These are phyloP conservation scores for Hypotaenidia philippensis DNA, from an alignment of 2,797 vertebrate genomes.

Conservation along the genomic window DNA sequence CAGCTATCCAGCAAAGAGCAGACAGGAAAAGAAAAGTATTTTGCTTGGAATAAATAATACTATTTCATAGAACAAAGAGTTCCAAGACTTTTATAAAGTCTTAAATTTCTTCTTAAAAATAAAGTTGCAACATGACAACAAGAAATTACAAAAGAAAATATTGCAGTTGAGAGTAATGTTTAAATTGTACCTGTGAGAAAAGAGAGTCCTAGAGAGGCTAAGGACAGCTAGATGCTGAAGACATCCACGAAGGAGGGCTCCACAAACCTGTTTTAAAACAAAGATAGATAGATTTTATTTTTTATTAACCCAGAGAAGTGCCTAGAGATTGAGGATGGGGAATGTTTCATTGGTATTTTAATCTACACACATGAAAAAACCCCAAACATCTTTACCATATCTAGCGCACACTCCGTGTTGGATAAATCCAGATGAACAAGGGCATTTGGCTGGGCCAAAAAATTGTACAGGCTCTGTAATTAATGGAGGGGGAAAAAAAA, in stretches of 20 bases:
- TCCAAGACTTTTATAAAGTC: not conserved
- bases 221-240: slow-evolving; percentile 90
- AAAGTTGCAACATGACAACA: not conserved
- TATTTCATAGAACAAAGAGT: not conserved
- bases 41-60: not conserved
- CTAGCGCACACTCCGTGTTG: slow-evolving; percentile 94
- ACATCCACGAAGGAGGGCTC: slow-evolving; percentile 92
- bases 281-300: not conserved
- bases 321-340: not conserved
- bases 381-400: slow-evolving; percentile 84
- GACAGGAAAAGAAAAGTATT: not conserved
- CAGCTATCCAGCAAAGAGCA: not conserved
- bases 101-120: not conserved
- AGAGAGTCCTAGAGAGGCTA: slow-evolving; percentile 91
- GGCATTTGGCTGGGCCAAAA: slow-evolving; percentile 93
- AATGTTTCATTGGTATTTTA: not conserved
- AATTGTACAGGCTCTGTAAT: slow-evolving; percentile 91
- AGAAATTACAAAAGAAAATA: not conserved
- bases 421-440: slow-evolving; percentile 93
- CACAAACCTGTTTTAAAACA: slow-evolving; percentile 87
- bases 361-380: not conserved
- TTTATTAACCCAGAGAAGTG: not conserved
- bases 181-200: slow-evolving; percentile 90
- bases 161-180: not conserved
- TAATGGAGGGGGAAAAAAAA: not conserved